Base-by-base conservation (phyloP, 2,888 invertebrate genomes). In the Scelioninae gen. 1 region DNA sequence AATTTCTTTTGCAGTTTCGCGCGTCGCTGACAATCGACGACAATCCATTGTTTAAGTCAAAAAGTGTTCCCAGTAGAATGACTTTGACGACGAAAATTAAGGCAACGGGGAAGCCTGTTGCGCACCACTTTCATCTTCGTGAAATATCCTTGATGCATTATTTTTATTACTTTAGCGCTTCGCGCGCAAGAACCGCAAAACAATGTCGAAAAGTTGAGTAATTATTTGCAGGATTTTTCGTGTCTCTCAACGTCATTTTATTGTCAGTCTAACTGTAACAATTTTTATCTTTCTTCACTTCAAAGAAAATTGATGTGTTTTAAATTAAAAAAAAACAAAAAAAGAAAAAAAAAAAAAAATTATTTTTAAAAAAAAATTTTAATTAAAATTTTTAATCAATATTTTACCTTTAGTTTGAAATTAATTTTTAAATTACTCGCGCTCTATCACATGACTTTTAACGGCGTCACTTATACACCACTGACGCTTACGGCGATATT, bases 121-220 rank as follows among this genome's bases (percentile, higher is more conserved):
- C 56, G 34, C 56, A 13, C 47, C 40, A 56, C 55, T 53, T 56
- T 69, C 56, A 56, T 56, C 47, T 45, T 10, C 45, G 29, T 8
- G 45, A 51, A 68, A 68, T 68, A 68, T 68, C 43, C 53, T 55
- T 68, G 68, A 55, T 68, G 15, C 55, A 68, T 55, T 55, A 55
- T 55, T 68, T 68, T 55, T 68, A 45, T 43, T 13, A 40, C 32
- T 68, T 13, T 15, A 34, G 11, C 47, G 49, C 45, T 8, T 13
- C n/a, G n/a, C n/a, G n/a, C n/a, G n/a, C n/a, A n/a, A n/a, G n/a
- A n/a, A 10, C 43, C 29, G 53, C 51, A 31, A 66, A 66, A 53
- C 66, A 66, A 66, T 66, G 29, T 31, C 66, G 29, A 43, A 29
- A 66, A 66, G 53, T 66, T 66, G 66, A 66, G 40, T 15, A 66